Evolutionary conservation across 64 coral and sea anemone genomes (phyloP).

Genomic region (Cladopsammia gracilis): DNA sequence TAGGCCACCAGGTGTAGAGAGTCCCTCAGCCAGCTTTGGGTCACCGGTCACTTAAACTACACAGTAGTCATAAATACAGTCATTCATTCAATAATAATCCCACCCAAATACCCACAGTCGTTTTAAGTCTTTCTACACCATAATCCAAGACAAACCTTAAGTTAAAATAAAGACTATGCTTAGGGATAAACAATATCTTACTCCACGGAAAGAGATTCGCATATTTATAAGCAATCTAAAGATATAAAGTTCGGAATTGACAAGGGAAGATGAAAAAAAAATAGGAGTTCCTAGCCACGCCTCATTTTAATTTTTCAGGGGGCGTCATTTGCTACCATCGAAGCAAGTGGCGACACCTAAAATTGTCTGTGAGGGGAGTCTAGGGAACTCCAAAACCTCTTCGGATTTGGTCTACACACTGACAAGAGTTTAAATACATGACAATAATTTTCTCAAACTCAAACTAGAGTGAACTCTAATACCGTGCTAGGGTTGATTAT

Average conservation of each 20-base stretch:
- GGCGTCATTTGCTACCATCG: too few species aligned
- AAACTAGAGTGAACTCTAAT: neutral
- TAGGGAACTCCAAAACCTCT: neutral
- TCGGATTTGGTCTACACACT: neutral
- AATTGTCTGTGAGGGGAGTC: too few species aligned
- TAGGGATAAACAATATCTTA: neutral
- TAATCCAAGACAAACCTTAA: neutral
- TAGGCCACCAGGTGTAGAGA: constrained; percentile 39
- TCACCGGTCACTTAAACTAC: constrained; percentile 51
- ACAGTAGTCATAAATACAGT: constrained; percentile 52
- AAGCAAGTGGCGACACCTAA: too few species aligned
- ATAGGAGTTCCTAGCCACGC: too few species aligned
- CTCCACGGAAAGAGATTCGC: too few species aligned
- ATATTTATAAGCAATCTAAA: too few species aligned
- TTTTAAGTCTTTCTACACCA: constrained; percentile 1
- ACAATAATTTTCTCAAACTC: constrained; percentile 13
- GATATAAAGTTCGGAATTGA: too few species aligned
- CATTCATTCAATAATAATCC: constrained; percentile 11
- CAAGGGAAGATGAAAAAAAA: too few species aligned
- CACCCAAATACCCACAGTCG: constrained; percentile 2
- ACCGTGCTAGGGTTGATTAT: constrained; percentile 25
- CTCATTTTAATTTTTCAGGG: too few species aligned
- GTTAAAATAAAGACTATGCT: neutral
- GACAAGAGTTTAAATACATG: neutral
- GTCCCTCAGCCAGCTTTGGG: constrained; percentile 54